Evolutionary conservation across 1,140 invertebrate species (phyloP), one percentile per base, ranked within the genome.

Genomic region (Diplogasteroides magnus): DNA sequence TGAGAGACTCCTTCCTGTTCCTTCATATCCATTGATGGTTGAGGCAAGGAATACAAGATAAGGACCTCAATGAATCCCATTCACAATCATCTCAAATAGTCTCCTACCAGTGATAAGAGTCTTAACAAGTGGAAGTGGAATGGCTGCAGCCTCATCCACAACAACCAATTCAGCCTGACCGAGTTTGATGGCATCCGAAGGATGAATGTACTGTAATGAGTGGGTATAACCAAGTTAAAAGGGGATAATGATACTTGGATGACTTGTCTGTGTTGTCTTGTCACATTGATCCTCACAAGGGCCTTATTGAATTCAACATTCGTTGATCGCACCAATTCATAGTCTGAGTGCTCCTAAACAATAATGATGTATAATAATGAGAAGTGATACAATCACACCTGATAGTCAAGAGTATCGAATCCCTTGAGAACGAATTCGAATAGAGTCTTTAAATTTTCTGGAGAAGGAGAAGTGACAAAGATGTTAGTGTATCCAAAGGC

Each of bases 121-220:
- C 27, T 79, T 80, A 31, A 99, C 94, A 76, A 93, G 88, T 0
- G 93, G 91, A 61, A 98, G 85, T 0, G 97, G 97, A 76, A 99
- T 98, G 25, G 96, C 97, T 1, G 96, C 97, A 13, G 97, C 97
- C 86, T 99, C 97, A 83, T 99, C 97, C 76, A 99, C 97, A 26
- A 98, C 89, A 31, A 98, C 86, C 15, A 99, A 84, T 85, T 99
- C 95, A 19, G 94, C 93, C 82, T 95, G 93, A 23, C 90, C 90
- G 29, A 98, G 85, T 74, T 92, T 89, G 3, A 88, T 88, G n/a
- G 89, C 88, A 84, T 98, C 94, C 37, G 88, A 89, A 26, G 96
- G 95, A 77, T 92, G 90, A 80, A 98, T 94, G 81, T 97, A 98
- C 89, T 95, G 80, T 13, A 87, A 84, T 27, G 14, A 19, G 29